Evolutionary conservation across 2,888 invertebrate genomes (phyloP).

Genomic region (Erannis defoliaria): DNA sequence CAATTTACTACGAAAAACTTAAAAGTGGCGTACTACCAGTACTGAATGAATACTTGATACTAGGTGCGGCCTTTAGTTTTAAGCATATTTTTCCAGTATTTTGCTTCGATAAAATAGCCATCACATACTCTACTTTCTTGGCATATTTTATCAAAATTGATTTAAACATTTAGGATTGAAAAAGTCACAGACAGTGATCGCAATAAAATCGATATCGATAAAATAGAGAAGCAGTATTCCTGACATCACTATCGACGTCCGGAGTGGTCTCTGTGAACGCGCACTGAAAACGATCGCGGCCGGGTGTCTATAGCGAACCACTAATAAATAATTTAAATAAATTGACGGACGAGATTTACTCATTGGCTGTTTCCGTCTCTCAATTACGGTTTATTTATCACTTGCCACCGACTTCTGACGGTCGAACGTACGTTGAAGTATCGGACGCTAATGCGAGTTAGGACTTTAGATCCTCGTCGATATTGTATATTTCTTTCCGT

Average conservation of each 20-base stretch:
- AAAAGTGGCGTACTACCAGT: no score
- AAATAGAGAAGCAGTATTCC: slow-evolving; percentile 40
- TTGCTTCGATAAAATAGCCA: not conserved
- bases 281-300: slow-evolving; percentile 78
- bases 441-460: slow-evolving; percentile 49
- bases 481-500: not conserved
- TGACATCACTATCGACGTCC: slow-evolving; percentile 71
- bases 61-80: no score
- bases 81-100: no score
- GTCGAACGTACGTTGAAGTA: slow-evolving; percentile 56
- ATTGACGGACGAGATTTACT: slow-evolving; percentile 87
- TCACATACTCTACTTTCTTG: no score
- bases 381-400: slow-evolving; percentile 87
- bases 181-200: no score
- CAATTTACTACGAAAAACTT: not conserved
- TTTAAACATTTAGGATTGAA: no score
- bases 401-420: slow-evolving; percentile 74
- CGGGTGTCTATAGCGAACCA: slow-evolving; percentile 85
- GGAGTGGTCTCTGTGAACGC: slow-evolving; percentile 75
- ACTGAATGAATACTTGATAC: no score
- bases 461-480: slow-evolving; percentile 8
- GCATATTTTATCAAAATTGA: no score
- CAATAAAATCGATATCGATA: slow-evolving; percentile 54
- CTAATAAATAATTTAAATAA: slow-evolving; percentile 87
- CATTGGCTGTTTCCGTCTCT: slow-evolving; percentile 86